phyloP scores from a whole-genome alignment of 2,888 invertebrate genomes.

The Spodoptera picta region DNA sequence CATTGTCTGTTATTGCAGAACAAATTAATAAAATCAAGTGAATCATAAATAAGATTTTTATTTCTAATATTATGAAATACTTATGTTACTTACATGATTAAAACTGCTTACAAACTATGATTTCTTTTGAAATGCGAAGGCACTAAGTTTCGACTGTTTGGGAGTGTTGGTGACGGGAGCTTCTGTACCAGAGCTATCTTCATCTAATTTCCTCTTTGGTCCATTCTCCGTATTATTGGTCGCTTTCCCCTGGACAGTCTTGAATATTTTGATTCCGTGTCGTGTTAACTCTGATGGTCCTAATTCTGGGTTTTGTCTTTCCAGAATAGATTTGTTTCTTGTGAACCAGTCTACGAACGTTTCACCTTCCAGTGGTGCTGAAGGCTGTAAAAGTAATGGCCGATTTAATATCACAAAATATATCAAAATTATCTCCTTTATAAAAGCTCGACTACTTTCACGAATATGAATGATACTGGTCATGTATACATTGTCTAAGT shows the following conservation, averaged over 20 bases:
- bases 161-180: constrained; percentile 69
- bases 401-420: too few relatives aligned
- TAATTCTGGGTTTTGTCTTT: constrained; percentile 87
- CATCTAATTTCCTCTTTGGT: constrained; percentile 78
- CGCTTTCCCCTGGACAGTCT: constrained; percentile 72
- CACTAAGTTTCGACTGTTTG: constrained; percentile 85
- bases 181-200: constrained; percentile 65
- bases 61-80: constrained; percentile 37
- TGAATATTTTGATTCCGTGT: constrained; percentile 86
- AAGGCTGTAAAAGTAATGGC: constrained; percentile 65
- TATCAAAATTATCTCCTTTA: too few relatives aligned
- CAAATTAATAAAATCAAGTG: not conserved
- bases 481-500: too few relatives aligned
- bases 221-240: constrained; percentile 58
- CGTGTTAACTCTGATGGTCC: constrained; percentile 88
- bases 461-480: too few relatives aligned
- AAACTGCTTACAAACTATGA: constrained; percentile 7
- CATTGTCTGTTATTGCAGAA: not conserved
- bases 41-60: constrained; percentile 8
- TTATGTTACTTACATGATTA: constrained; percentile 30
- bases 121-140: constrained; percentile 83
- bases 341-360: constrained; percentile 90
- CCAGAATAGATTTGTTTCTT: constrained; percentile 87
- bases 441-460: too few relatives aligned
- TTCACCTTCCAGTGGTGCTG: constrained; percentile 79